Base-by-base conservation (phyloP, 2,797 vertebrate species). In the Tadarida brasiliensis region DNA sequence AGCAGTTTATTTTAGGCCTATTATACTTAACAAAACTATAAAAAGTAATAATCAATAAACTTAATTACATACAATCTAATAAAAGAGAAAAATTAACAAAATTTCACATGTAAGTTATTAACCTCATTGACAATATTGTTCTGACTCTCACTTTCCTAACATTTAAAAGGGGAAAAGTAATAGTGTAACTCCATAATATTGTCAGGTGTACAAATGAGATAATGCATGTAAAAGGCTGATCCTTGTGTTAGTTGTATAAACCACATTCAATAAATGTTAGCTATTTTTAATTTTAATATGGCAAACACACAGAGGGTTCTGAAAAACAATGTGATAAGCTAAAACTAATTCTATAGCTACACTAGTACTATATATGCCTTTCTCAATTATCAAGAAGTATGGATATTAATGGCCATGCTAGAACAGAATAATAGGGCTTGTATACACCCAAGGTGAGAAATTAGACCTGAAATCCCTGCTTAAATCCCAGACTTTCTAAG, bases 201-300 rank as follows among this genome's bases (percentile, higher is more conserved):
- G 35, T 59, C 57, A 67, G n/a, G 4, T 81, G 26, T 81, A 71
- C 65, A 84, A 78, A 39, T 39, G 47, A 78, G 5, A 83, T 61
- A 71, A 44, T 35, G 24, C 28, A 70, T 84, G 24, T 65, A 56
- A 84, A 70, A 70, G 22, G 17, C 26, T 51, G 17, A 57, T 19
- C 35, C 22, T 15, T 56, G 26, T 78, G 24, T 47, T 14, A 71
- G 17, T 95, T 85, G 57, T 47, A 49, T 78, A 78, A 30, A 11
- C n/a, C 11, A 89, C 10, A 70, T 15, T 56, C 28, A 61, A 61
- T 56, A 78, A 71, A 56, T 77, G 30, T 4, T 84, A 71, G 11
- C 20, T 70, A 70, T 47, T 95, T 33, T 22, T 76, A 39, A 70
- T 80, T 84, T 81, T 74, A 96, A 78, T n/a, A 78, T 51, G 63